phyloP scores from a whole-genome alignment of 1,140 invertebrate genomes.

The Wasmannia auropunctata region DNA sequence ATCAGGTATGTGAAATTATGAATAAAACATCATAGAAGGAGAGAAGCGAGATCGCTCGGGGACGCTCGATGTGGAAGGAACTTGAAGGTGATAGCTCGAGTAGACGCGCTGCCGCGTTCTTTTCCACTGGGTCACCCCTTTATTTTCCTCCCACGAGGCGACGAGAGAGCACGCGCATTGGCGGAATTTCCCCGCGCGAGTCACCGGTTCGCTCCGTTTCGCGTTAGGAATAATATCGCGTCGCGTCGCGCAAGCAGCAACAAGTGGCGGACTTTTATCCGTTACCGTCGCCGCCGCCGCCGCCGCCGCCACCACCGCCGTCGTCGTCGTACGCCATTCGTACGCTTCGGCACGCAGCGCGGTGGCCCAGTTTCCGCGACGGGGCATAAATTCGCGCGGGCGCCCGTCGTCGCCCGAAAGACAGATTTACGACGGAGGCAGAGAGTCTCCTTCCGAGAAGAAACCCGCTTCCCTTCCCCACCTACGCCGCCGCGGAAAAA shows the following conservation, averaged over 20 bases:
- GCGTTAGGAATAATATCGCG: slow-evolving; percentile 16
- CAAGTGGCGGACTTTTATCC: slow-evolving; percentile 71
- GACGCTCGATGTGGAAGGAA: slow-evolving; percentile 16
- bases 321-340: not conserved
- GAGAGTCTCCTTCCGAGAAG: slow-evolving; percentile 40
- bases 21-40: not conserved
- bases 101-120: not conserved
- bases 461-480: not conserved
- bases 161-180: not conserved
- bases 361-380: slow-evolving; percentile 67
- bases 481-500: not conserved
- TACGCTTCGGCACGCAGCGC: slow-evolving; percentile 44
- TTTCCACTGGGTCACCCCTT: not conserved
- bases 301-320: not conserved
- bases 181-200: not conserved
- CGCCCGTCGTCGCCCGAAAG: slow-evolving; percentile 30
- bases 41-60: not conserved
- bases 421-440: slow-evolving; percentile 53
- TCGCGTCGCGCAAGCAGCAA: slow-evolving; percentile 47
- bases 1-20: not conserved
- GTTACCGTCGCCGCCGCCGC: not conserved
- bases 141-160: not conserved
- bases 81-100: slow-evolving; percentile 16
- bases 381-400: slow-evolving; percentile 59
- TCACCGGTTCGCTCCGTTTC: slow-evolving; percentile 4